phyloP scores from a whole-genome alignment of 1,140 invertebrate species.

The Rhopalosiphum maidis region DNA sequence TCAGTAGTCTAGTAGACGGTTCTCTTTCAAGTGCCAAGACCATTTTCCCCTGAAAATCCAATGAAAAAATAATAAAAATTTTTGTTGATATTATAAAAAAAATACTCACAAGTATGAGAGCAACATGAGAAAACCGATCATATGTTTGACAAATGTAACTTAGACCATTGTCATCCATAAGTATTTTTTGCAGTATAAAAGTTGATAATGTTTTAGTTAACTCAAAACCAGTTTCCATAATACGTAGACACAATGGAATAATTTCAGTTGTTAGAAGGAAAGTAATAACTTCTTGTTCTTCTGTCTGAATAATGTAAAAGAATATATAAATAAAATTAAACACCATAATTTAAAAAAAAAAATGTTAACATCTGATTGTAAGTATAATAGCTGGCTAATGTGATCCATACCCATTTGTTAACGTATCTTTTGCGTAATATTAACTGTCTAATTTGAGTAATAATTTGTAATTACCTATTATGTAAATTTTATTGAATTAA shows the following conservation, averaged over 20 bases:
- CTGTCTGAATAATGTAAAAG: slow-evolving; percentile 71
- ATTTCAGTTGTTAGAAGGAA: slow-evolving; percentile 98
- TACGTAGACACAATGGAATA: slow-evolving; percentile 95
- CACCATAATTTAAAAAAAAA: too few species aligned
- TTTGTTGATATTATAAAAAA: background rate
- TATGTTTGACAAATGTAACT: slow-evolving; percentile 98
- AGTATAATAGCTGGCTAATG: too few species aligned
- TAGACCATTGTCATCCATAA: slow-evolving; percentile 96
- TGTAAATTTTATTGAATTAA: too few species aligned
- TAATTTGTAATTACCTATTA: too few species aligned
- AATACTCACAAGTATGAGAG: slow-evolving; percentile 61
- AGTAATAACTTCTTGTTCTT: slow-evolving; percentile 99
- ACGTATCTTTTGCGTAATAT: too few species aligned
- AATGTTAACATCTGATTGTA: too few species aligned
- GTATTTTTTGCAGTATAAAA: slow-evolving; percentile 98
- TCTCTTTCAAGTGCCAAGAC: slow-evolving; percentile 96
- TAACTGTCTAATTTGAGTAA: too few species aligned
- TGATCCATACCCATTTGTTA: too few species aligned
- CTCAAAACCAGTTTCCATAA: slow-evolving; percentile 99
- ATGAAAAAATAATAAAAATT: background rate
- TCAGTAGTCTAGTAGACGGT: slow-evolving; percentile 91
- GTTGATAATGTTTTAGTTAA: slow-evolving; percentile 98
- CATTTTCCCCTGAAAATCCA: slow-evolving; percentile 89
- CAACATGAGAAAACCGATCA: slow-evolving; percentile 67
- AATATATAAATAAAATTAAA: too few species aligned